Conservation (phyloP, 2,888 invertebrate species). For the Euclidia mi region DNA sequence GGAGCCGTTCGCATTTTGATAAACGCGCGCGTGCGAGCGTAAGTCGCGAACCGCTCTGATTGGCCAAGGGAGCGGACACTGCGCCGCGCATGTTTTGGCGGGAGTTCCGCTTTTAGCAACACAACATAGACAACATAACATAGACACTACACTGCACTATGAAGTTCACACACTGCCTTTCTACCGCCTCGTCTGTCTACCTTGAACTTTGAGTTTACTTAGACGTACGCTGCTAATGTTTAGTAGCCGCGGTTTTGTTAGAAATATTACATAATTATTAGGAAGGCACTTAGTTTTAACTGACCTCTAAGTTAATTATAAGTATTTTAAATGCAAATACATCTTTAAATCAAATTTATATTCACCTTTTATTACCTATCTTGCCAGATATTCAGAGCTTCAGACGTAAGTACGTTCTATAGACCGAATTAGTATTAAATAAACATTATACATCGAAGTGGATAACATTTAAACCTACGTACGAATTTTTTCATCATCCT, state of each 20-base stretch:
- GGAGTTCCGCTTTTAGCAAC: conserved; percentile 71
- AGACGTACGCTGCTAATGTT: background rate
- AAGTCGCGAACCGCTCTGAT: conserved; percentile 82
- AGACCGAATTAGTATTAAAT: no score
- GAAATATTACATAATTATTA: background rate
- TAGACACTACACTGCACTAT: conserved; percentile 45
- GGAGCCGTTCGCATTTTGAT: conserved; percentile 78
- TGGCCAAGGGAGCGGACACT: conserved; percentile 70
- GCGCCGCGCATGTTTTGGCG: conserved; percentile 72
- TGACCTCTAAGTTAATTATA: no score
- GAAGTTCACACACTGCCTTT: conserved; percentile 53
- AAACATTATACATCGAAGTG: no score
- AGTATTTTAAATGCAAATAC: no score
- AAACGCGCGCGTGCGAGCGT: conserved; percentile 81
- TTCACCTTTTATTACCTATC: no score
- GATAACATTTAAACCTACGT: no score
- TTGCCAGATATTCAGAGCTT: no score
- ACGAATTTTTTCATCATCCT: no score
- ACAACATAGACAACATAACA: conserved; percentile 27
- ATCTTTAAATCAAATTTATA: no score
- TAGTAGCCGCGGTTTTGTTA: background rate
- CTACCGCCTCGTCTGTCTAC: conserved; percentile 46
- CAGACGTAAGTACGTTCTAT: no score
- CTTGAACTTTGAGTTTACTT: conserved; percentile 47
- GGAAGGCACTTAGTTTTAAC: background rate